phyloP scores from a whole-genome alignment of 23 tunicate genomes.

The Styela plicata region DNA sequence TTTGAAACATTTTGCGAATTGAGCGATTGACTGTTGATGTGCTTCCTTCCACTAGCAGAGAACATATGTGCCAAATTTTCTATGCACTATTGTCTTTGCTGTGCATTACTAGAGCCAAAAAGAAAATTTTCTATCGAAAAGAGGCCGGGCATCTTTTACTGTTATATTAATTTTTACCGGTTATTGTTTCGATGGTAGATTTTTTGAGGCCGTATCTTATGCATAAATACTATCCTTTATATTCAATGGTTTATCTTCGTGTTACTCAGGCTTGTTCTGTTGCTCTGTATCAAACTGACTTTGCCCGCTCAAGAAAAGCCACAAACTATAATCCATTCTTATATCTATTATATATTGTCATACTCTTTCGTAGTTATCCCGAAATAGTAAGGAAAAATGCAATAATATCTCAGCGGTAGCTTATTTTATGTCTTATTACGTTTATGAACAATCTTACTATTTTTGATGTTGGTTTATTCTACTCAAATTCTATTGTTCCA shows the following conservation, averaged over 20 bases:
- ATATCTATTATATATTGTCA: background rate
- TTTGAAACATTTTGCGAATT: too few relatives aligned
- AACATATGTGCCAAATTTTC: slow-evolving; percentile 39
- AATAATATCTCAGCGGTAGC: background rate
- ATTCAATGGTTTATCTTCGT: background rate
- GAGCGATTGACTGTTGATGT: too few relatives aligned
- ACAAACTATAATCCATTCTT: background rate
- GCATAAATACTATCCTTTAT: background rate
- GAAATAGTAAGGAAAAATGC: too few relatives aligned
- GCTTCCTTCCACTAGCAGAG: slow-evolving; percentile 34
- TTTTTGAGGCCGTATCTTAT: background rate
- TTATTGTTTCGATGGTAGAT: background rate
- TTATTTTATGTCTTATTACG: background rate
- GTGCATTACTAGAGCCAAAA: slow-evolving; percentile 31
- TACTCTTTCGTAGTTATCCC: too few relatives aligned
- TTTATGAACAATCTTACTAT: background rate
- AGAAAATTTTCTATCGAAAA: background rate
- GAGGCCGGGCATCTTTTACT: too few relatives aligned
- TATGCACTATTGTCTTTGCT: slow-evolving; percentile 44
- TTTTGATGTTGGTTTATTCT: background rate
- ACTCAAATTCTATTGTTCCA: background rate
- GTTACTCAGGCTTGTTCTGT: background rate
- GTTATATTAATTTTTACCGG: too few relatives aligned
- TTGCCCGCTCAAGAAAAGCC: background rate
- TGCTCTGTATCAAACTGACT: background rate